Base-by-base conservation (phyloP, 2,888 invertebrate genomes). In the Liposcelis brunnea region DNA sequence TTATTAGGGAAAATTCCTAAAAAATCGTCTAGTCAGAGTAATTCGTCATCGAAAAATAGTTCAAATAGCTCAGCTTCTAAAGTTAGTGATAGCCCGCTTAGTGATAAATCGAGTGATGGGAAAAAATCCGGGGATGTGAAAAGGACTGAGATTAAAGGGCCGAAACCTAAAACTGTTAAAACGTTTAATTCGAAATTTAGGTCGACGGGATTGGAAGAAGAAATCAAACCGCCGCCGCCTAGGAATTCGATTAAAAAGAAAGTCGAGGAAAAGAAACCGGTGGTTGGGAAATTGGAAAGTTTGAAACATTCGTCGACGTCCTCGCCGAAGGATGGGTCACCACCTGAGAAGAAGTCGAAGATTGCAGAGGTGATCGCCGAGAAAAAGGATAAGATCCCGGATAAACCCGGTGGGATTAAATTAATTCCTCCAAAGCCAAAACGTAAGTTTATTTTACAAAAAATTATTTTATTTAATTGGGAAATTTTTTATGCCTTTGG, bases 111-210 rank as follows among this genome's bases (percentile, higher is more conserved):
- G 10, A n/a, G 10, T 12, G 65, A 65, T n/a, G 61, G 62, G 35
- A 42, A 37, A 14, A n/a, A 34, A 1, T 42, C 52, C 38, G 47
- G 42, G 19, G 37, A 35, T 3, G 46, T 46, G 36, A 49, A 49
- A 44, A 37, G 16, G 6, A 47, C 50, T 8, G 55, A 53, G 10
- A 33, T 45, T 14, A 55, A 55, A 43, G 75, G 68, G 45, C 49
- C 51, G 6, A 69, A 89, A 55, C 80, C 86, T 3, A 87, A 87
- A 65, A 91, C 91, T 33, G 91, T 90, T 1, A 93, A 91, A 71
- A 82, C 84, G 12, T 87, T 80, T 60, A 79, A 87, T 63, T 84
- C 87, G 1, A 89, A 86, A 65, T 89, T 91, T 68, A 75, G 93
- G 52, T 87, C 87, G 43, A 90, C 89, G 55, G 91, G 90, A 32